Percentiles rank a stretch among this genome's conserved stretches.
Conservation (phyloP, 2,888 invertebrate genomes). For the Oscheius sp. region DNA sequence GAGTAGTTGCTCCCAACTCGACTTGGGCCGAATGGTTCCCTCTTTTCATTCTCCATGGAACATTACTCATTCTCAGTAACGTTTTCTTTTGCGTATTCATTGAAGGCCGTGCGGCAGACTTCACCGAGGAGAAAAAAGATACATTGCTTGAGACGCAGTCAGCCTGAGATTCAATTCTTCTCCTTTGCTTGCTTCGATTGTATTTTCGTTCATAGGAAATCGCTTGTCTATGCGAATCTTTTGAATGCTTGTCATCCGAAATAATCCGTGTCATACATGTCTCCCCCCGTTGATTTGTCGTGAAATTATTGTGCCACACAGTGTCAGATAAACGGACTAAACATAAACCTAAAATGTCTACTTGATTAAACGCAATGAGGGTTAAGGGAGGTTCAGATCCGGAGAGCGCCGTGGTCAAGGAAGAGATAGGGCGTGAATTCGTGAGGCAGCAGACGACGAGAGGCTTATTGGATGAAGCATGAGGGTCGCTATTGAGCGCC, state of each 20-base stretch:
- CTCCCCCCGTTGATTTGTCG: neutral
- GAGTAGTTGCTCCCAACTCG: constrained; percentile 13
- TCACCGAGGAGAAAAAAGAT: constrained; percentile 2
- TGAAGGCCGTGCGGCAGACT: constrained; percentile 7
- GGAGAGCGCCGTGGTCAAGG: constrained; percentile 24
- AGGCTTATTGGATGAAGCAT: constrained; percentile 38
- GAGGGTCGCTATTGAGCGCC: constrained; percentile 34
- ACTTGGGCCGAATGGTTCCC: constrained; percentile 26
- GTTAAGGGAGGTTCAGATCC: constrained; percentile 31
- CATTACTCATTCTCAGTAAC: constrained; percentile 9
- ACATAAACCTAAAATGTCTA: constrained; percentile 3
- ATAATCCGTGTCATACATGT: constrained; percentile 14
- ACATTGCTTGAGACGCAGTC: neutral
- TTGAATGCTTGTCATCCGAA: neutral
- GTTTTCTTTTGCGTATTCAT: constrained; percentile 21
- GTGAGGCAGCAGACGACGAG: constrained; percentile 30
- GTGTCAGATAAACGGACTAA: neutral
- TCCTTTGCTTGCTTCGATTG: neutral
- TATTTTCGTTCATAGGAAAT: too few species aligned
- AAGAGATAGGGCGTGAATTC: constrained; percentile 25
- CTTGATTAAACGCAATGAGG: constrained; percentile 32
- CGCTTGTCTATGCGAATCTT: neutral
- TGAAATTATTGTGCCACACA: neutral
- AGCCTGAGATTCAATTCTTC: neutral
- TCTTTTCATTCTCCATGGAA: constrained; percentile 16